Percentiles rank a stretch among this genome's conserved stretches.
These are phyloP conservation scores for Psilopogon haemacephalus DNA, from an alignment of 2,113 vertebrate species.

Conservation along the genomic window DNA sequence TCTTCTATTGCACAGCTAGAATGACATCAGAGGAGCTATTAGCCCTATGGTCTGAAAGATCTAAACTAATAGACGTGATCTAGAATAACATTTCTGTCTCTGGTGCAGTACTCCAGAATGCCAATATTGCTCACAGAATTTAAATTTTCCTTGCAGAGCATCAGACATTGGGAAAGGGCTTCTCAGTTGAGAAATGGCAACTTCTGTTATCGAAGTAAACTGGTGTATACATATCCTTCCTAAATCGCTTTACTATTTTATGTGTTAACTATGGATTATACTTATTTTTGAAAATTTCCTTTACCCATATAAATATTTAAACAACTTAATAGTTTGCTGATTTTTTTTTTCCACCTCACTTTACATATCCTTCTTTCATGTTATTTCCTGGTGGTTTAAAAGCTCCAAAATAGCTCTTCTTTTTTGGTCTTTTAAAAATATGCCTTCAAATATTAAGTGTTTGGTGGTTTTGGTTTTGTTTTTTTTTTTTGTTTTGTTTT, in stretches of 20 bases:
- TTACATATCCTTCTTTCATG: neutral
- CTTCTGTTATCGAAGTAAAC: neutral
- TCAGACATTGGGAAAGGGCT: neutral
- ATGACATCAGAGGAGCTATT: slow-evolving; percentile 43
- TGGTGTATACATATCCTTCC: neutral
- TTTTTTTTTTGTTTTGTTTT: no score
- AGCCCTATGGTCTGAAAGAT: neutral
- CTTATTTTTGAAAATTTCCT: neutral
- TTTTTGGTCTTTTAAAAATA: neutral
- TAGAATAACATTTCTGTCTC: slow-evolving; percentile 36
- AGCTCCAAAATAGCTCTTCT: neutral
- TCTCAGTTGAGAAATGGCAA: neutral
- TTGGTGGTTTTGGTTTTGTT: no score
- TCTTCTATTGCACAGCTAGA: neutral
- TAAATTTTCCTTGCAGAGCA: neutral
- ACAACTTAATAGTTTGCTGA: neutral
- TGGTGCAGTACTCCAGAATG: neutral
- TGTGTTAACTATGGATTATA: neutral
- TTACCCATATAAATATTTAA: neutral
- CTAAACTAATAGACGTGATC: slow-evolving; percentile 23
- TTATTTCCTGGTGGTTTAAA: neutral
- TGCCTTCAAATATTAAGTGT: neutral
- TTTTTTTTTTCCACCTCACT: neutral
- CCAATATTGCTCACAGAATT: neutral
- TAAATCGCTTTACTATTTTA: neutral